phyloP scores from a whole-genome alignment of 2,797 vertebrate species.

The Crax fasciolata region DNA sequence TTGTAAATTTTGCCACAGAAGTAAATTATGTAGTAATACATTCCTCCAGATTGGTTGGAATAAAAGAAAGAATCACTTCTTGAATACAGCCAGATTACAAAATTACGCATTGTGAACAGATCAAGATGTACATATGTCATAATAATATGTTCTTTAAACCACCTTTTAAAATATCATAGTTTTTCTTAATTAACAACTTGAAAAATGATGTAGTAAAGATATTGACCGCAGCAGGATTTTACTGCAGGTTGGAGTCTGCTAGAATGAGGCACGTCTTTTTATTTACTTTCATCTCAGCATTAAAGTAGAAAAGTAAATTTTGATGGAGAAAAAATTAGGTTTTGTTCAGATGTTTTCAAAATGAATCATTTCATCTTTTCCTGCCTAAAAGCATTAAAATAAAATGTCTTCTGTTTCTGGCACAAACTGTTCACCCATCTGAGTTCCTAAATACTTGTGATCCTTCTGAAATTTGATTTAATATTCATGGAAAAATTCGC shows the following conservation, averaged over 20 bases:
- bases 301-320: not conserved
- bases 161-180: not conserved
- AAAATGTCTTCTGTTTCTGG: not conserved
- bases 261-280: not conserved
- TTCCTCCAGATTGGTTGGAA: not conserved
- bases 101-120: not conserved
- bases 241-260: not conserved
- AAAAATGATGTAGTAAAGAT: not conserved
- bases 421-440: not conserved
- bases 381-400: not conserved
- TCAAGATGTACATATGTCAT: not conserved
- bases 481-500: constrained; percentile 35
- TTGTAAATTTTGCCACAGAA: not conserved
- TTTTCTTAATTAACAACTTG: not conserved
- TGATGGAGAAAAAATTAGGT: not conserved
- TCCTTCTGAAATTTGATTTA: constrained; percentile 42
- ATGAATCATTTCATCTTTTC: not conserved
- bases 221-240: not conserved
- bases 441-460: constrained; percentile 2
- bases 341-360: not conserved
- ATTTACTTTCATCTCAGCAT: not conserved
- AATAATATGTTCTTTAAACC: not conserved
- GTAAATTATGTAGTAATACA: not conserved
- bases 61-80: not conserved
- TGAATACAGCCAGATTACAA: not conserved